Percentiles rank a stretch among this genome's conserved stretches.
Conservation (phyloP, 1,140 invertebrate genomes). For the Sminthurides bifidus region DNA sequence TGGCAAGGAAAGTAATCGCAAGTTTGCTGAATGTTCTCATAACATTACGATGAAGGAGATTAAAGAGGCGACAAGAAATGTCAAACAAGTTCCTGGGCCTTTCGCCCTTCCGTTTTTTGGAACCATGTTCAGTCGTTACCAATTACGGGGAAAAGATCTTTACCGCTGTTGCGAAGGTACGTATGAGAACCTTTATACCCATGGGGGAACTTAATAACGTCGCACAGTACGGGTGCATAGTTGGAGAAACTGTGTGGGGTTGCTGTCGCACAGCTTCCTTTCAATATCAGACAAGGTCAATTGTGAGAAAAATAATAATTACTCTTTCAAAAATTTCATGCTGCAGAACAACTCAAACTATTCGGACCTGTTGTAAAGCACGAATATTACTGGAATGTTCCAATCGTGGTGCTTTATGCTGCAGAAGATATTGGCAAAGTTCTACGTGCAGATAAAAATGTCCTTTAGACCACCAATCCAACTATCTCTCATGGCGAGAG, state of each 20-base stretch:
- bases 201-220: background rate
- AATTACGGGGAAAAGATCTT: conserved; percentile 4
- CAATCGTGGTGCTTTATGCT: conserved; percentile 62
- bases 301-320: background rate
- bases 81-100: conserved; percentile 23
- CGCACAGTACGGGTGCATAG: no score
- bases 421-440: conserved; percentile 65
- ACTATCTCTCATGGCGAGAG: no score
- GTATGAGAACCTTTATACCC: background rate
- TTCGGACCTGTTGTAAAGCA: conserved; percentile 68
- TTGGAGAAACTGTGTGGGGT: background rate
- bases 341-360: conserved; percentile 49
- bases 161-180: conserved; percentile 16
- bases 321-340: background rate
- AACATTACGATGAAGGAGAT: background rate
- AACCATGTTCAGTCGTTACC: conserved; percentile 3
- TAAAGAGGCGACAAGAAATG: background rate
- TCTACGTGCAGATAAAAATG: conserved; percentile 48
- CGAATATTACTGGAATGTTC: conserved; percentile 57
- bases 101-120: conserved; percentile 22
- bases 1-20: background rate
- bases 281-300: background rate
- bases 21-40: background rate
- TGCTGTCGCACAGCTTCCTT: background rate
- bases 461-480: conserved; percentile 67